These are phyloP conservation scores for Haplochromis vanheusdeni DNA, from an alignment of 2,113 vertebrate species.

Conservation along the genomic window DNA sequence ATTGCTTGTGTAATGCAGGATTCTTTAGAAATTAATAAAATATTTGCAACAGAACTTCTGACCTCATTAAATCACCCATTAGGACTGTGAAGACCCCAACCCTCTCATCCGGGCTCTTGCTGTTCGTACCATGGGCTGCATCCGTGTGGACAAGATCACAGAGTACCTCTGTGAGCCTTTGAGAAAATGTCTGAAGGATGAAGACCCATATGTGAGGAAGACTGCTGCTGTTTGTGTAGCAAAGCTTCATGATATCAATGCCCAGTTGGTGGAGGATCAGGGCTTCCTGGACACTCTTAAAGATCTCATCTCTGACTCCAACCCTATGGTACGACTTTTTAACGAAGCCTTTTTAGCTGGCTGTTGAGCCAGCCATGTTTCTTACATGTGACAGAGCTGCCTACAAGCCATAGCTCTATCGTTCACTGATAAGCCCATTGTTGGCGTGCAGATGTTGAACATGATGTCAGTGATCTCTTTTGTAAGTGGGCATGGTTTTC, in stretches of 20 bases:
- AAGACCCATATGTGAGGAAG: slow-evolving; percentile 96
- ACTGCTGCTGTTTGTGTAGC: slow-evolving; percentile 94
- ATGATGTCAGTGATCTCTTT: neutral
- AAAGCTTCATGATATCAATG: slow-evolving; percentile 96
- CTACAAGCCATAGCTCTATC: neutral
- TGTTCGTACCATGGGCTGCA: slow-evolving; percentile 97
- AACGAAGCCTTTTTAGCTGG: neutral
- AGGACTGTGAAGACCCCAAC: slow-evolving; percentile 98
- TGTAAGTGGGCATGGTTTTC: neutral
- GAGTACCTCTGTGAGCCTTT: slow-evolving; percentile 96
- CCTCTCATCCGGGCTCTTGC: slow-evolving; percentile 94
- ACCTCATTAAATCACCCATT: neutral
- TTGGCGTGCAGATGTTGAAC: neutral
- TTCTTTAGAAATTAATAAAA: neutral
- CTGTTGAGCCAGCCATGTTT: neutral
- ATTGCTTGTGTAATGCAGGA: neutral
- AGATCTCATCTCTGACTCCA: slow-evolving; percentile 97
- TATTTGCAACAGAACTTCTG: neutral
- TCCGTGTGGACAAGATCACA: slow-evolving; percentile 96
- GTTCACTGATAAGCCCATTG: neutral
- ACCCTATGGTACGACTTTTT: slow-evolving; percentile 84
- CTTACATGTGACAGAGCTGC: neutral
- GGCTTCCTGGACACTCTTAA: slow-evolving; percentile 97
- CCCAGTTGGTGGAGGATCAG: slow-evolving; percentile 96
- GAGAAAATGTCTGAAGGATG: slow-evolving; percentile 94